Conservation (phyloP, 2,797 vertebrate genomes). For the Protonibea diacanthus region DNA sequence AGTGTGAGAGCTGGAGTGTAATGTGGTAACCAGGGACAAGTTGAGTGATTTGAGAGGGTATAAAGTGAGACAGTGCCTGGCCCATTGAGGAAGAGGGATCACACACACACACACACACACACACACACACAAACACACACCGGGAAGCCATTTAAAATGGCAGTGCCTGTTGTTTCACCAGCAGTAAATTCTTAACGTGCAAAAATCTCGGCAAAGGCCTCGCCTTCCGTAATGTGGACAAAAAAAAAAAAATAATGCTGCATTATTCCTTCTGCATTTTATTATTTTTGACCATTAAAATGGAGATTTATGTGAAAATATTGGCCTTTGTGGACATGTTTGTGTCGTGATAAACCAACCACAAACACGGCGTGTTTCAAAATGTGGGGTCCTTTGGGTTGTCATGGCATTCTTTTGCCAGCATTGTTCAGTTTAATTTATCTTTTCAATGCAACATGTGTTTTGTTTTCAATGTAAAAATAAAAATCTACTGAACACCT, state of each 20-base stretch:
- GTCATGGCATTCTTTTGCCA: too few relatives aligned
- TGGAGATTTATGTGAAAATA: neutral
- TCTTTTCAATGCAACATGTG: too few relatives aligned
- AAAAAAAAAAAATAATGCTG: neutral
- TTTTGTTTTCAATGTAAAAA: too few relatives aligned
- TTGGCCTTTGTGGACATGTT: too few relatives aligned
- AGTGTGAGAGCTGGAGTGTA: constrained; percentile 47
- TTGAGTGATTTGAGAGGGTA: constrained; percentile 82
- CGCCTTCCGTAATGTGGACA: constrained; percentile 6
- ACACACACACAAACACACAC: constrained; percentile 30
- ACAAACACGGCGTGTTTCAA: neutral
- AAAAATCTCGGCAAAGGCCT: constrained; percentile 20
- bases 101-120: constrained; percentile 30
- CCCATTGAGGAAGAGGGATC: constrained; percentile 53
- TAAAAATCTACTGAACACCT: too few relatives aligned
- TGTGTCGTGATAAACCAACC: neutral
- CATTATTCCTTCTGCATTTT: neutral
- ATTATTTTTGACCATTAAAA: neutral
- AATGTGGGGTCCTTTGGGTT: too few relatives aligned
- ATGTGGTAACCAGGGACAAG: constrained; percentile 66
- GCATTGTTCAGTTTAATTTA: too few relatives aligned
- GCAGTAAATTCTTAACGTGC: constrained; percentile 5
- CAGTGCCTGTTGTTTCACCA: constrained; percentile 19
- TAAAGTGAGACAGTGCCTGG: constrained; percentile 67
- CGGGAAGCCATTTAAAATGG: constrained; percentile 43